Percentiles rank a stretch among this genome's conserved stretches.
These are phyloP conservation scores for Monopterus albus DNA, from an alignment of 2,113 vertebrate species.

Conservation along the genomic window DNA sequence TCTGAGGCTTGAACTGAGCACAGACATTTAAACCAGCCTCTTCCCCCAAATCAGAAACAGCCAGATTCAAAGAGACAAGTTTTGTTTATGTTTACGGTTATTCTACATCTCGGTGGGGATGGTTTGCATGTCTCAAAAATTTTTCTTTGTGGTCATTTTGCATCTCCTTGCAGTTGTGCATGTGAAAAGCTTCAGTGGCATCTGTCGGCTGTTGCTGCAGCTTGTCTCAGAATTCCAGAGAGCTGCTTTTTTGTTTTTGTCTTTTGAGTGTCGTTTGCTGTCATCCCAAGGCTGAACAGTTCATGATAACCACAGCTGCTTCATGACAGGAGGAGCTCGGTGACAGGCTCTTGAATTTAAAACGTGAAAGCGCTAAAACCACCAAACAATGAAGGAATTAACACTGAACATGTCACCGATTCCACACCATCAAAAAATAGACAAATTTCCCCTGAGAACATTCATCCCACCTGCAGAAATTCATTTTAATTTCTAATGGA, in stretches of 20 bases:
- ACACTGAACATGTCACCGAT: neutral
- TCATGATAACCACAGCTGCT: neutral
- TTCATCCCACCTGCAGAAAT: too few species aligned
- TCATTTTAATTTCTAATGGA: too few species aligned
- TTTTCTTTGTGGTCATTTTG: too few species aligned
- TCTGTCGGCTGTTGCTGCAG: neutral
- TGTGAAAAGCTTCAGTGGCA: neutral
- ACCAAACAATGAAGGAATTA: neutral
- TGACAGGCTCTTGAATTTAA: neutral
- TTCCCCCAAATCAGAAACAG: too few species aligned
- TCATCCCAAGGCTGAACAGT: neutral
- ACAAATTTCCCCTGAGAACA: too few species aligned
- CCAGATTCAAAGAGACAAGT: too few species aligned
- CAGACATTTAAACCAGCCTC: too few species aligned
- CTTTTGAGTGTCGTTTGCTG: neutral
- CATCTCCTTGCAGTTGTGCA: too few species aligned
- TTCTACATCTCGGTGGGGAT: too few species aligned
- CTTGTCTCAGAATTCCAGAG: neutral
- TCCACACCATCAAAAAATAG: too few species aligned
- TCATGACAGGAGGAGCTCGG: neutral
- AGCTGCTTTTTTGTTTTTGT: neutral
- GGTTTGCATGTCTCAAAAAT: too few species aligned
- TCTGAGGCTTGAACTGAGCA: constrained; percentile 11
- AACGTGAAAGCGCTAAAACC: neutral
- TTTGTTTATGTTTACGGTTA: too few species aligned